phyloP scores from a whole-genome alignment of 2,113 vertebrate genomes.

The Prochilodus magdalenae region DNA sequence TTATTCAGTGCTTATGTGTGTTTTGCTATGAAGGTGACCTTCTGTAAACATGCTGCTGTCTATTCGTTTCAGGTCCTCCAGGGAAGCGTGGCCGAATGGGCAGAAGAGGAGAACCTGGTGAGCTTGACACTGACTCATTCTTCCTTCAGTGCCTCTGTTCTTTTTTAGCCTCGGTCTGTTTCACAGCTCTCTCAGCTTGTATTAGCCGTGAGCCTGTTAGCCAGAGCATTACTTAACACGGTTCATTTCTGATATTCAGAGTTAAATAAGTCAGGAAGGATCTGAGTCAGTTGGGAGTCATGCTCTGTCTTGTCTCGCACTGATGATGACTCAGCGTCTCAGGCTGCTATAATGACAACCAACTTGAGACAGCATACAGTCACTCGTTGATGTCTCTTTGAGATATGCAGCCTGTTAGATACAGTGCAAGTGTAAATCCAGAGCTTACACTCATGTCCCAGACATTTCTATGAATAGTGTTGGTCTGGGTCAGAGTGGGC shows the following conservation, averaged over 20 bases:
- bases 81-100: constrained; percentile 92
- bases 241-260: neutral
- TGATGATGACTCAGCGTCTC: constrained; percentile 22
- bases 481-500: neutral
- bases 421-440: neutral
- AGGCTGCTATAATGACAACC: neutral
- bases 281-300: constrained; percentile 23
- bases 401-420: neutral
- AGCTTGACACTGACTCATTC: constrained; percentile 58
- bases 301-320: constrained; percentile 13
- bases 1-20: too few relatives aligned
- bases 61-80: constrained; percentile 84
- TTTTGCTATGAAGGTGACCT: too few relatives aligned
- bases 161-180: neutral
- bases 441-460: neutral
- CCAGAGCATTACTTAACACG: neutral
- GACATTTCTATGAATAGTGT: neutral
- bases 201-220: neutral
- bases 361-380: neutral
- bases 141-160: constrained; percentile 3
- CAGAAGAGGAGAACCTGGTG: constrained; percentile 89
- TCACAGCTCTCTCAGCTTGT: neutral
- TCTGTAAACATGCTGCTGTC: constrained; percentile 44
- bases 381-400: neutral
- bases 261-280: neutral